Evolutionary conservation across 1,140 invertebrate species (phyloP), one percentile per base, ranked within the genome.

Genomic region (Acromyrmex echinatior): DNA sequence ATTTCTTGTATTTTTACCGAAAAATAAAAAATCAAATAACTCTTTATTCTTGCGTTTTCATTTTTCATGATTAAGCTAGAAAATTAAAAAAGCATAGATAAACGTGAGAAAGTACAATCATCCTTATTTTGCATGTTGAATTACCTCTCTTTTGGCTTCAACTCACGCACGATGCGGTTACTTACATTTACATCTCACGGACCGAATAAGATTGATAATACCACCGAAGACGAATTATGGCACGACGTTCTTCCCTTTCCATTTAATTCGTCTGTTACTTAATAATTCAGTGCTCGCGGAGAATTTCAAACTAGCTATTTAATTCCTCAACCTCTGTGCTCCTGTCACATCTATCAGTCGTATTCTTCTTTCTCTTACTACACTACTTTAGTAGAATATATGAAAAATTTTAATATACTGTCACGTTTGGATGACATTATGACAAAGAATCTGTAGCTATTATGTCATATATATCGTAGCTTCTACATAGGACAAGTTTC

Each of bases 181-280:
- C 49, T 81, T 81, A 81, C 39, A 81, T 70, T 81, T 81, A 81
- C 39, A 81, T 81, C 66, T 81, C 49, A 56, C 62, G 28, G 31
- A 56, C 31, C 28, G 65, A 39, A 35, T 81, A 81, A 81, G 49
- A 81, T 81, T 70, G 78, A 81, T 81, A 71, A 81, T 71, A 80
- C 78, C 65, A 45, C 16, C 62, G n/a, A 81, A 81, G 49, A 81
- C 66, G 66, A 81, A 71, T 81, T 56, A 81, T 70, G 65, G 31
- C 10, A 56, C 25, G 49, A 81, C 49, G 65, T 35, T 71, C 49
- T 71, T 81, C 51, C 18, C 31, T 81, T 56, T 70, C 58, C n/a
- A 25, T 56, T 56, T 81, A 70, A 81, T 39, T 81, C 49, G 45
- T 71, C n/a, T 25, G 78, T 56, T 70, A 71, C 78, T 56, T 71